Evolutionary conservation across 2,888 invertebrate species (phyloP).

Genomic region (Silvanus unidentatus): DNA sequence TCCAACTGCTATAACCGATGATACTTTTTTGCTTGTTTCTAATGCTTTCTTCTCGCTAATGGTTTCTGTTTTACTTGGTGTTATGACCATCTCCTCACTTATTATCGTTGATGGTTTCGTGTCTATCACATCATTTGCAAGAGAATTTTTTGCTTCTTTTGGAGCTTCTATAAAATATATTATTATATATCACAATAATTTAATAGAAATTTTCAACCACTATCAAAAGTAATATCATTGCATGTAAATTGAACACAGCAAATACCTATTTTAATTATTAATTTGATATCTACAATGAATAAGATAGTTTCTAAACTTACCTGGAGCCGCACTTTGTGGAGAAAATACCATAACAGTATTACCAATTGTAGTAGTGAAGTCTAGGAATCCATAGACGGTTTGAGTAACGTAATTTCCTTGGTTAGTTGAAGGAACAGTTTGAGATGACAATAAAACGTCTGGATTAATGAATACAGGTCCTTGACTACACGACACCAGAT

Average conservation of each 20-base stretch:
- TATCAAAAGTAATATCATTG: too few relatives aligned
- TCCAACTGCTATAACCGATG: constrained; percentile 32
- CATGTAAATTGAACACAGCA: too few relatives aligned
- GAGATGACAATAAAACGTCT: constrained; percentile 20
- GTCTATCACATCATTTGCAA: constrained; percentile 38
- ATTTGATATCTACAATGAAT: too few relatives aligned
- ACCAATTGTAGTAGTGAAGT: constrained; percentile 90
- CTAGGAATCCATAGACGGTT: constrained; percentile 89
- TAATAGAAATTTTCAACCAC: too few relatives aligned
- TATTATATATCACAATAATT: neutral
- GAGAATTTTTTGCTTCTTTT: constrained; percentile 25
- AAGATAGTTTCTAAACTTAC: constrained; percentile 39
- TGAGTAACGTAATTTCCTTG: constrained; percentile 63
- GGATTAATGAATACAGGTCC: constrained; percentile 42
- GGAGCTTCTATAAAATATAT: constrained; percentile 7
- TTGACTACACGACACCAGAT: constrained; percentile 24
- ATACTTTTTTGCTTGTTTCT: constrained; percentile 40
- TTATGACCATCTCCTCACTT: constrained; percentile 32
- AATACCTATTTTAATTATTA: too few relatives aligned
- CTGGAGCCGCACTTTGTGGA: constrained; percentile 73
- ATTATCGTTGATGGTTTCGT: constrained; percentile 28
- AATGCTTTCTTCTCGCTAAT: constrained; percentile 47
- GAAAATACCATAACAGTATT: constrained; percentile 94
- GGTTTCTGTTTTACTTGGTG: constrained; percentile 46
- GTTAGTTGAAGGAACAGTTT: constrained; percentile 22